Conservation (phyloP, 35 echinoderm and acorn worm species). For the Hemicentrotus pulcherrimus region DNA sequence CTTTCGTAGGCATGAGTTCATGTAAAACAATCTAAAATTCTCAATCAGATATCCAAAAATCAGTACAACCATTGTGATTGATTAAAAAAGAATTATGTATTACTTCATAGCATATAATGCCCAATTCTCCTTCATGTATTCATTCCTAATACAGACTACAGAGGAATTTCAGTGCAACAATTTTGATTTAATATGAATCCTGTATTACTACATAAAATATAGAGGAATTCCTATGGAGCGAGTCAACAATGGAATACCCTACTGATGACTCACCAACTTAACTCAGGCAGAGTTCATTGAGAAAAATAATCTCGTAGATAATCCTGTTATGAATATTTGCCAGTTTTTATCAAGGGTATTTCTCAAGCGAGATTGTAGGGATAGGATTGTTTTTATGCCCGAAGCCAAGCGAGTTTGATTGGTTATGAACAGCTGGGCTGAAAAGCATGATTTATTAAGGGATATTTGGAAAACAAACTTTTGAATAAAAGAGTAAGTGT, state of each 20-base stretch:
- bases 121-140: no score
- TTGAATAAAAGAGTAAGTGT: neutral
- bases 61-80: neutral
- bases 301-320: neutral
- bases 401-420: neutral
- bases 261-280: neutral
- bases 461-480: neutral
- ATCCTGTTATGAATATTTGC: slow-evolving; percentile 11
- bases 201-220: neutral
- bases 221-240: neutral
- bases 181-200: neutral
- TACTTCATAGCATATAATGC: neutral
- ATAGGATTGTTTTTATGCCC: neutral
- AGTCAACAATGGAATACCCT: neutral
- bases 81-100: neutral
- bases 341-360: neutral
- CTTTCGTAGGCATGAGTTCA: no score
- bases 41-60: neutral
- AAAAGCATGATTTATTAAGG: neutral
- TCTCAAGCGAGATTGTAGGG: neutral
- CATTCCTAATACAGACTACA: no score
- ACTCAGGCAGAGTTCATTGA: neutral
- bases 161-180: neutral
- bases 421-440: neutral
- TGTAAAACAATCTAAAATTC: no score